phyloP scores from a whole-genome alignment of 2,888 invertebrate species.

The Cepaea hortensis region DNA sequence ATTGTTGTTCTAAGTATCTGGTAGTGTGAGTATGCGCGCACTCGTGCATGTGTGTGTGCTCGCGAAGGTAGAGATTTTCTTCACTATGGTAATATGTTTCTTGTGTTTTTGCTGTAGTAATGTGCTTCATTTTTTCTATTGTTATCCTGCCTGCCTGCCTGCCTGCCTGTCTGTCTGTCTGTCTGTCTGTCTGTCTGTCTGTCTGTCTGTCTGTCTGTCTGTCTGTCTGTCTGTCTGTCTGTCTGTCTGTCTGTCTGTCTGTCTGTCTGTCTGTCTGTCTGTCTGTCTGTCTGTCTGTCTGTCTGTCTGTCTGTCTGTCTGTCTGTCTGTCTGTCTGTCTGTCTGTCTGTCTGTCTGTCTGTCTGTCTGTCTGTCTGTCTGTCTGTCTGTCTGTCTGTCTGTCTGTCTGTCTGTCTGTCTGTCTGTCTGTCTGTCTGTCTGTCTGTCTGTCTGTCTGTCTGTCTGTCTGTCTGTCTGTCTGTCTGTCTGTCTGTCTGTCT shows the following conservation, averaged over 20 bases:
- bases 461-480: neutral
- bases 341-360: neutral
- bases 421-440: neutral
- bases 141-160: constrained; percentile 33
- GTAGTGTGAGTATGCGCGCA: no score
- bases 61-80: no score
- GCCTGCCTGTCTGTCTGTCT: neutral
- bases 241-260: no score
- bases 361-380: neutral
- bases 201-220: neutral
- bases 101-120: no score
- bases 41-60: no score
- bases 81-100: no score
- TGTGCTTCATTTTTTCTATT: neutral
- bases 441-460: neutral
- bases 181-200: neutral
- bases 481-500: neutral
- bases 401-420: neutral
- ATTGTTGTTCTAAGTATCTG: no score
- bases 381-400: neutral
- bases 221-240: neutral
- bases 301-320: neutral
- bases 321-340: neutral
- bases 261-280: no score
- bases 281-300: neutral